Evolutionary conservation across 2,113 vertebrate genomes (phyloP).

Genomic region (Lophura nycthemera): DNA sequence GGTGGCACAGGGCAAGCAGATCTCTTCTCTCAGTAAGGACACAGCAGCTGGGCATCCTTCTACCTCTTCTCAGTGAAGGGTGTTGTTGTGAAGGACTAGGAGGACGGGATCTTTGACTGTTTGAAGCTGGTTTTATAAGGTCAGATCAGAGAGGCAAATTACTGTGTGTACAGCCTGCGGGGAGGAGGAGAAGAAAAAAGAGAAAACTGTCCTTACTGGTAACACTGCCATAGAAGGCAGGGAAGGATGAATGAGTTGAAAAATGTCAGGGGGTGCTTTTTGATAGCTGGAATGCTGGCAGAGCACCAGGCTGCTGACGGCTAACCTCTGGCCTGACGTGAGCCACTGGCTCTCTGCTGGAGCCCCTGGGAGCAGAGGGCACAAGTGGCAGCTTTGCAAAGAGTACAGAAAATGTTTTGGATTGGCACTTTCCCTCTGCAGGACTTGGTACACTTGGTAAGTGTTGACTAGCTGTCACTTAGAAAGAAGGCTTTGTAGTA

Average conservation of each 20-base stretch:
- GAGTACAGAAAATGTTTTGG: neutral
- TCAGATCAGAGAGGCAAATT: neutral
- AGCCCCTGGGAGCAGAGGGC: neutral
- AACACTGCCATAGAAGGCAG: neutral
- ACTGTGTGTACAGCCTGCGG: no score
- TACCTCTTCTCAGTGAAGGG: neutral
- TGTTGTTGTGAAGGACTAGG: neutral
- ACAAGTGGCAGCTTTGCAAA: neutral
- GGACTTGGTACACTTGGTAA: neutral
- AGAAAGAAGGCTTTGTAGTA: conserved; percentile 17
- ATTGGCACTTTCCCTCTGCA: neutral
- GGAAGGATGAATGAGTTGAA: neutral
- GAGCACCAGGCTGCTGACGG: neutral
- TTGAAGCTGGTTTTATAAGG: neutral
- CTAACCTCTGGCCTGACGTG: neutral
- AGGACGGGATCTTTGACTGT: neutral
- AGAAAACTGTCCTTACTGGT: neutral
- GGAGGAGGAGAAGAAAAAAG: neutral
- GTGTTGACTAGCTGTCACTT: neutral
- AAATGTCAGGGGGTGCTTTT: neutral
- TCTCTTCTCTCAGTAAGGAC: neutral
- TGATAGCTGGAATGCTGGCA: neutral
- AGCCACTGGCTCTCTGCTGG: neutral
- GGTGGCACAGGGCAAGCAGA: neutral
- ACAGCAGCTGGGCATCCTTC: neutral